Evolutionary conservation across 2,888 invertebrate genomes (phyloP).

Genomic region (Digitonthophagus gazella): DNA sequence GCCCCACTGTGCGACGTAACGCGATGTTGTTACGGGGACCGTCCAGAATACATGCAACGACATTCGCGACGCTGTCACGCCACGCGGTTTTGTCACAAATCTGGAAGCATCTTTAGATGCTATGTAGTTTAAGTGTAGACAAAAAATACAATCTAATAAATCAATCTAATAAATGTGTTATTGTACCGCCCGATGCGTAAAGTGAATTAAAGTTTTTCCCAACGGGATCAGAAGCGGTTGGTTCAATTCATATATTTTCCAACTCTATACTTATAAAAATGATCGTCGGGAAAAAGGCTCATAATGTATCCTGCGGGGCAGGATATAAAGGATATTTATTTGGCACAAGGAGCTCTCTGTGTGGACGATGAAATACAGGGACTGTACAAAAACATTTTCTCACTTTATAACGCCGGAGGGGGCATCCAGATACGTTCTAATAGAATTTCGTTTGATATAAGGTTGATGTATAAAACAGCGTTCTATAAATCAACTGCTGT

Average conservation of each 20-base stretch:
- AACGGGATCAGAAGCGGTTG: not conserved
- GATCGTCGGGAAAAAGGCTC: not conserved
- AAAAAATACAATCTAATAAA: too few relatives aligned
- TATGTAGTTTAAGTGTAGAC: too few relatives aligned
- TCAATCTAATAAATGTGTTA: not conserved
- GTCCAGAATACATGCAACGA: too few relatives aligned
- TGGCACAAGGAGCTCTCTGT: not conserved
- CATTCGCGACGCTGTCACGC: too few relatives aligned
- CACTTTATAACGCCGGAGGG: not conserved
- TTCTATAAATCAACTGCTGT: not conserved
- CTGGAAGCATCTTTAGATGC: too few relatives aligned
- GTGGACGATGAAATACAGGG: not conserved
- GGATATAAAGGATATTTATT: not conserved
- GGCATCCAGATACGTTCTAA: not conserved
- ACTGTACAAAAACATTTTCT: not conserved
- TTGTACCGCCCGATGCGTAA: not conserved
- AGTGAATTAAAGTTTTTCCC: not conserved
- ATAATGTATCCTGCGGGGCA: not conserved
- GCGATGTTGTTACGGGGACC: too few relatives aligned
- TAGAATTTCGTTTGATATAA: not conserved
- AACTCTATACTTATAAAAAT: not conserved
- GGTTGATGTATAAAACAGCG: not conserved
- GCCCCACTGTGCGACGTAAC: too few relatives aligned
- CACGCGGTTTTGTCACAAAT: too few relatives aligned
- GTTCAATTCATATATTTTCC: not conserved